phyloP scores from a whole-genome alignment of 2,888 invertebrate species.

The Tyria jacobaeae region DNA sequence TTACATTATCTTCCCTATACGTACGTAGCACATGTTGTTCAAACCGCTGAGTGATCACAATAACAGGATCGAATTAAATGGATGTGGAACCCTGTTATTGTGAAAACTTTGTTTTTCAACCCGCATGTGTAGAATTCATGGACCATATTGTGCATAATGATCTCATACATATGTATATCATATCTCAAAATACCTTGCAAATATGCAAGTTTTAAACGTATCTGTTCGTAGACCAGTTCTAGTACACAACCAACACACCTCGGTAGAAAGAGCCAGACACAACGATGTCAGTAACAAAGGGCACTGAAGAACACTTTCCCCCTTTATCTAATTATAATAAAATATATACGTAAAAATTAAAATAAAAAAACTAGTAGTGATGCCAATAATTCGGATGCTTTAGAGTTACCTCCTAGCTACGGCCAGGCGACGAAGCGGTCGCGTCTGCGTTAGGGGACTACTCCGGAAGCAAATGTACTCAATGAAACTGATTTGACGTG shows the following conservation, averaged over 20 bases:
- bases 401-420: slow-evolving; percentile 45
- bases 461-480: slow-evolving; percentile 80
- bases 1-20: neutral
- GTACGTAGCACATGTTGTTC: neutral
- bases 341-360: neutral
- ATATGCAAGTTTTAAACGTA: neutral
- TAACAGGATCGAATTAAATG: no score
- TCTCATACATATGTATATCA: neutral
- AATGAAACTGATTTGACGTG: slow-evolving; percentile 79
- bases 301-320: neutral
- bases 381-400: slow-evolving; percentile 48
- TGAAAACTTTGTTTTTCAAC: neutral
- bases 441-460: slow-evolving; percentile 73
- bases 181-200: neutral
- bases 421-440: slow-evolving; percentile 54
- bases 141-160: no score
- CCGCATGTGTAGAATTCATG: neutral
- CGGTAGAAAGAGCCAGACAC: neutral
- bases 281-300: neutral
- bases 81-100: no score
- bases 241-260: neutral
- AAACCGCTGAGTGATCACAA: neutral
- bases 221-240: neutral
- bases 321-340: neutral
- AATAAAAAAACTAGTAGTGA: slow-evolving; percentile 3